A percentile compares a stretch with the other conserved stretches of the same genome.
These are phyloP conservation scores for Pyrgus malvae DNA, from an alignment of 2,888 invertebrate genomes.

Conservation along the genomic window DNA sequence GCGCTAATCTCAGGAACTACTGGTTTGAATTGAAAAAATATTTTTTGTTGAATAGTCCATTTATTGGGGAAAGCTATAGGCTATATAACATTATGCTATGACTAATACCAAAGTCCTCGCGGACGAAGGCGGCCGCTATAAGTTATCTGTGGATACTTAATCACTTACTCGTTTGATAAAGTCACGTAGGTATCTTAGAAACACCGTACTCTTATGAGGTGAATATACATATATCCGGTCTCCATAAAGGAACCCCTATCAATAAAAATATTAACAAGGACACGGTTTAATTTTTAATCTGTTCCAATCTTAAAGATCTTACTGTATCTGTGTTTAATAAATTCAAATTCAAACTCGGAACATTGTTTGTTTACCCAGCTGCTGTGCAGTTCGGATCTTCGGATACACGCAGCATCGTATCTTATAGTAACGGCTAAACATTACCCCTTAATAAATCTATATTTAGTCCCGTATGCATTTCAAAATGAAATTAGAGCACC, in stretches of 20 bases:
- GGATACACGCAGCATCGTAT: slow-evolving; percentile 12
- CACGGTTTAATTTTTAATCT: neutral
- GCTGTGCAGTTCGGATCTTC: slow-evolving; percentile 14
- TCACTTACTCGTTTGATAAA: neutral
- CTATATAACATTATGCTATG: no score
- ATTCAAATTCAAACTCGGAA: slow-evolving; percentile 12
- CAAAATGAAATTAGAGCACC: neutral
- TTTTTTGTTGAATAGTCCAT: no score
- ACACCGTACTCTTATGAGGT: neutral
- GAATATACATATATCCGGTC: neutral
- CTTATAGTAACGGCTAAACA: slow-evolving; percentile 8
- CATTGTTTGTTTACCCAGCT: slow-evolving; percentile 22
- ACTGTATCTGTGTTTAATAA: slow-evolving; percentile 5
- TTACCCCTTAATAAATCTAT: slow-evolving; percentile 13
- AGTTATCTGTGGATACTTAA: neutral
- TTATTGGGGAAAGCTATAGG: no score
- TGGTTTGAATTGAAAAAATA: no score
- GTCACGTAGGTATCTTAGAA: neutral
- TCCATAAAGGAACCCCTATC: neutral
- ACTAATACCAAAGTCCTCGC: no score
- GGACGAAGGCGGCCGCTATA: neutral
- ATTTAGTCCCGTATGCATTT: slow-evolving; percentile 12
- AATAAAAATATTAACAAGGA: neutral
- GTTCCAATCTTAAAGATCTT: slow-evolving; percentile 2
- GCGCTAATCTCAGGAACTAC: no score